Evolutionary conservation across 1,140 invertebrate genomes (phyloP).

Genomic region (Caenorhabditis tropicalis): DNA sequence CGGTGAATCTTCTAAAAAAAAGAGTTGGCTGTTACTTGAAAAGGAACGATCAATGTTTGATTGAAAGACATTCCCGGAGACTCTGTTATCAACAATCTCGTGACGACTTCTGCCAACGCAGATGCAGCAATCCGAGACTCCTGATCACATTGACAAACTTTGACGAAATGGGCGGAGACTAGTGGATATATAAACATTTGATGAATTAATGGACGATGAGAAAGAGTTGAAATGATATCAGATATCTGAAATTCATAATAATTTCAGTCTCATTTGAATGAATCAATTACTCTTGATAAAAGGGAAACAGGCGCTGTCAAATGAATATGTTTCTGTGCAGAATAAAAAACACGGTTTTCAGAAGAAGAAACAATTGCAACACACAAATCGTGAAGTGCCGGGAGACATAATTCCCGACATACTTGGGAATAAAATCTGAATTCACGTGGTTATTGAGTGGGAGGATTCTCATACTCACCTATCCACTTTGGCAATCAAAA

Average conservation of each 20-base stretch:
- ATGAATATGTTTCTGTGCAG: slow-evolving; percentile 34
- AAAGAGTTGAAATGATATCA: slow-evolving; percentile 37
- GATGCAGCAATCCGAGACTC: slow-evolving; percentile 32
- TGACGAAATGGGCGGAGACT: slow-evolving; percentile 46
- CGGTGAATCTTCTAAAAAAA: not conserved
- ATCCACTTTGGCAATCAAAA: slow-evolving; percentile 53
- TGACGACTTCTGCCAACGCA: slow-evolving; percentile 44
- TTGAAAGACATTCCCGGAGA: slow-evolving; percentile 49
- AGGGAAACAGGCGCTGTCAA: slow-evolving; percentile 47
- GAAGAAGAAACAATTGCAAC: slow-evolving; percentile 32
- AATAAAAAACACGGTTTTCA: slow-evolving; percentile 51
- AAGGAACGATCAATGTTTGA: slow-evolving; percentile 48
- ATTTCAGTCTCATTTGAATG: no score
- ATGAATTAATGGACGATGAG: slow-evolving; percentile 53
- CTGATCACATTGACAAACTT: slow-evolving; percentile 38
- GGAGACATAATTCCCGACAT: slow-evolving; percentile 42
- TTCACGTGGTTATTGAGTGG: not conserved
- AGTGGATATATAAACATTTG: slow-evolving; percentile 53
- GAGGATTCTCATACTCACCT: not conserved
- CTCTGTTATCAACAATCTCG: slow-evolving; percentile 46
- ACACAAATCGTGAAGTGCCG: slow-evolving; percentile 27
- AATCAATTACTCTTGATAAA: slow-evolving; percentile 19
- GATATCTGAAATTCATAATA: slow-evolving; percentile 43
- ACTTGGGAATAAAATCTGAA: slow-evolving; percentile 50
- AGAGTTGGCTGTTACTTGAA: slow-evolving; percentile 51